Evolutionary conservation across 2,888 invertebrate species (phyloP), one percentile per base, ranked within the genome.

Genomic region (Stenodema calcarata): DNA sequence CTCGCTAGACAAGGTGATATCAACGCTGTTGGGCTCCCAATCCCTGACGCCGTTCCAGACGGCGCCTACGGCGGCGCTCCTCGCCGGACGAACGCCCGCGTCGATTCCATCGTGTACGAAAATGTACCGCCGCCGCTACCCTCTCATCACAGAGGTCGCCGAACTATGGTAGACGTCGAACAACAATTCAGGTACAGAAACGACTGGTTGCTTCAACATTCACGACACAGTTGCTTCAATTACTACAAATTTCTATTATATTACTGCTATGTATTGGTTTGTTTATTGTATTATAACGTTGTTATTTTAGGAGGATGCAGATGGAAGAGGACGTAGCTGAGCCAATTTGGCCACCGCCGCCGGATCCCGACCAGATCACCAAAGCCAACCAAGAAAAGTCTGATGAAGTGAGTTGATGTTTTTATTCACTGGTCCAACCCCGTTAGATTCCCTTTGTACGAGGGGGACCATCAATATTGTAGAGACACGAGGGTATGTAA

Each of bases 311-410:
- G 35, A 41, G 73, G 28, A 44, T 84, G 84, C 70, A 82, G 23
- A 4, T 84, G 73, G 73, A 70, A 16, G 73, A 84, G n/a, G 73
- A 84, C 12, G 47, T 28, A 0, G 44, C 30, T 16, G 75, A 44
- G 7, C 28, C 42, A 1, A 47, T 28, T 28, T 87, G 87, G 87
- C 85, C 86, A 6, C 88, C 87, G 14, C 80, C 81, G n/a, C 87
- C 86, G 30, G 85, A 86, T 47, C 78, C 82, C 28, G 87, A 87
- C 18, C 85, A 87, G 44, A 18, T 87, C 12, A 75, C 30, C 14
- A 76, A 76, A 44, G 62, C 76, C 54, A 18, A 82, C 28, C 96
- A 96, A 90, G 95, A 96, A 90, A 93, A 94, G 90, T 93, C 94
- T 88, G 95, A 95, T 91, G 95, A 95, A 90, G 95, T 94, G 86